Evolutionary conservation across 2,113 vertebrate species (phyloP).

Genomic region (Drymodes brunneopygia): DNA sequence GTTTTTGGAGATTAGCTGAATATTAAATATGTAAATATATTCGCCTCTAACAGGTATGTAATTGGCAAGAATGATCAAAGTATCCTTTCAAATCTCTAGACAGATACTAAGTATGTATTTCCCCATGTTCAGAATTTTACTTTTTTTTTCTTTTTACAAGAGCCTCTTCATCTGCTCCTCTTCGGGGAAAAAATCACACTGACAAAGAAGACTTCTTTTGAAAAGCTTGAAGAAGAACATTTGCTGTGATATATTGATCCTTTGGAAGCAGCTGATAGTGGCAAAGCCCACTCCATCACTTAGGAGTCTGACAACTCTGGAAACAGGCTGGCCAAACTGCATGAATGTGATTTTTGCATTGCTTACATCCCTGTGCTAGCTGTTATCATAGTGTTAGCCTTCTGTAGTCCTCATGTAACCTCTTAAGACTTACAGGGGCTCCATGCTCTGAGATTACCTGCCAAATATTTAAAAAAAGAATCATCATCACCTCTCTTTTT

Average conservation of each 20-base stretch:
- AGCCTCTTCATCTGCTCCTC: background rate
- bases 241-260: background rate
- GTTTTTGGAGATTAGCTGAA: constrained; percentile 17
- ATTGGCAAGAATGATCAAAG: constrained; percentile 54
- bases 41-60: background rate
- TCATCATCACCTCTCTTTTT: background rate
- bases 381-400: constrained; percentile 18
- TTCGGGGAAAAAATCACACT: background rate
- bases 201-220: background rate
- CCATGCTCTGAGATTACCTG: background rate
- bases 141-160: background rate
- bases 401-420: constrained; percentile 24
- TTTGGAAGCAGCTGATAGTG: background rate
- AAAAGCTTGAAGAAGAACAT: background rate
- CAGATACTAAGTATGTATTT: constrained; percentile 11
- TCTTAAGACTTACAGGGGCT: background rate
- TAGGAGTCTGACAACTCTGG: background rate
- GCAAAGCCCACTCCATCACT: background rate
- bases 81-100: constrained; percentile 17
- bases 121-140: background rate
- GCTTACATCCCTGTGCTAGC: background rate
- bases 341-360: background rate
- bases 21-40: constrained; percentile 47
- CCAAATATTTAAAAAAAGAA: constrained; percentile 26
- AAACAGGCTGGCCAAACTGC: background rate